Evolutionary conservation across 2,888 invertebrate species (phyloP), one percentile per base, ranked within the genome.

Genomic region (Diaperis boleti): DNA sequence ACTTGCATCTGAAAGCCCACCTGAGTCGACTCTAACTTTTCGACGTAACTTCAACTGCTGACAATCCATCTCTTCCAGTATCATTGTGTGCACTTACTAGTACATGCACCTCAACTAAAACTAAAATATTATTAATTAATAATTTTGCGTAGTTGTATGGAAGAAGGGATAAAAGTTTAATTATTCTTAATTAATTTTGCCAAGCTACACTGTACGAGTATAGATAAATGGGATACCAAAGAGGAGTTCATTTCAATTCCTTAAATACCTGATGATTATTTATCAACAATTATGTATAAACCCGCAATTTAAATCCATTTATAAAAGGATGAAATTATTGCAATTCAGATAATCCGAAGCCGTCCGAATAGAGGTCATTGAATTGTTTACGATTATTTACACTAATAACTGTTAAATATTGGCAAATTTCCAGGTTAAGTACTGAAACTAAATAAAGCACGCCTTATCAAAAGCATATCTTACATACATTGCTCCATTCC

Each of bases 21-120:
- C 61, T 54, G 54, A 54, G 61, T 37, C 37, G 61, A 35, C 26
- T n/a, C n/a, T 14, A 54, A 45, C 54, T 61, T 61, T 61, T 54
- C 47, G 61, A 41, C 41, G 37, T 49, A 52, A 52, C 33, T n/a
- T 39, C 35, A 18, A 20, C 22, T 41, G 33, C 18, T 29, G 18
- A 50, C 50, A 33, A 41, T 59, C 50, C 50, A 22, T 33, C 56
- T 56, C 31, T 47, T 56, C 44, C 45, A n/a, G 29, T 26, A 13
- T 13, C 11, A 47, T 31, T 47, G 31, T 31, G n/a, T 7, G 11
- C 47, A 3, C 17, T 8, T 14, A 17, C 20, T 17, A n/a, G n/a
- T n/a, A n/a, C n/a, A n/a, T n/a, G n/a, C n/a, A n/a, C n/a, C n/a
- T n/a, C n/a, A n/a, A n/a, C n/a, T n/a, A n/a, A n/a, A n/a, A n/a